Conservation (phyloP, 1,140 invertebrate species). For the Drosophila truncata region DNA sequence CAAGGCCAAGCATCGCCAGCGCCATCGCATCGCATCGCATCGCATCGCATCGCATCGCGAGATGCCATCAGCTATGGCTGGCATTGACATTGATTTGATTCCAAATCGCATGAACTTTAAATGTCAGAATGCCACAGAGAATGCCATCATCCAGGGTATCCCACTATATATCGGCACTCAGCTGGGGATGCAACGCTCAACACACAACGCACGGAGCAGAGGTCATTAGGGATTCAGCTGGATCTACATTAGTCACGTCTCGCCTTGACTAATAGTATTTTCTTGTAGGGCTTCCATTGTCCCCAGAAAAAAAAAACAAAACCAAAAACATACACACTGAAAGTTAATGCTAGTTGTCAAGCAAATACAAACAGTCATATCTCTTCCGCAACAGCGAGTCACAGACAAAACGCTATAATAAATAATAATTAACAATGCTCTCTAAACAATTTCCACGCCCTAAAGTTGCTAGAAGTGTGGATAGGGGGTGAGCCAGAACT, state of each 20-base stretch:
- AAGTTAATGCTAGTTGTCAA: slow-evolving; percentile 36
- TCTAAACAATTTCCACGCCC: slow-evolving; percentile 17
- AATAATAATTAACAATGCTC: slow-evolving; percentile 43
- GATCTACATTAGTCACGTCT: slow-evolving; percentile 37
- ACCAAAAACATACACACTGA: slow-evolving; percentile 7
- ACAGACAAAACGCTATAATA: slow-evolving; percentile 22
- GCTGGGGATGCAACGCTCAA: slow-evolving; percentile 14
- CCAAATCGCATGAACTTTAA: slow-evolving; percentile 39
- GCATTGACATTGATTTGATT: slow-evolving; percentile 73
- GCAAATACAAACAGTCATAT: slow-evolving; percentile 21
- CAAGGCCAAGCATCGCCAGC: slow-evolving; percentile 25
- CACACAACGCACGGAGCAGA: slow-evolving; percentile 15
- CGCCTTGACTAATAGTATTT: slow-evolving; percentile 40
- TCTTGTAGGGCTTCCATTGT: slow-evolving; percentile 38
- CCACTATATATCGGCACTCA: not conserved
- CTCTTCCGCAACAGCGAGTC: slow-evolving; percentile 22
- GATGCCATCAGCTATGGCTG: slow-evolving; percentile 38
- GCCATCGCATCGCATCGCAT: slow-evolving; percentile 20
- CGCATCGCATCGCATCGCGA: slow-evolving; percentile 17
- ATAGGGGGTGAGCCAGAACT: not conserved
- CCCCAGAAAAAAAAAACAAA: not conserved
- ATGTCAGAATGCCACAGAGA: slow-evolving; percentile 41
- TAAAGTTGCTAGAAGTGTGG: slow-evolving; percentile 3
- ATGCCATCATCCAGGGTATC: slow-evolving; percentile 13
- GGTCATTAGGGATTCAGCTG: slow-evolving; percentile 25